Evolutionary conservation across 2,888 invertebrate genomes (phyloP).

Genomic region (Acronicta psi): DNA sequence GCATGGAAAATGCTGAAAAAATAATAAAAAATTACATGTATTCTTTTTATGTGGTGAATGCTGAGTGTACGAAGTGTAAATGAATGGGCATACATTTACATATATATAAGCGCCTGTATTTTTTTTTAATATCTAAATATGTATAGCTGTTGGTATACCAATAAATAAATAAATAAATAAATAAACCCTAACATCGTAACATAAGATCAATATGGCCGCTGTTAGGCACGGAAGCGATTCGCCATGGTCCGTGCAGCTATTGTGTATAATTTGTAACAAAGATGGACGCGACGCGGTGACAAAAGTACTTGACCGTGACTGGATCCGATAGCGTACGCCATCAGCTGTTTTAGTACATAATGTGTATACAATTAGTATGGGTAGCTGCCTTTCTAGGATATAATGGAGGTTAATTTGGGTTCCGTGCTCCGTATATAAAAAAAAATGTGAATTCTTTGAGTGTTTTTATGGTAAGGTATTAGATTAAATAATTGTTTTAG

Average conservation of each 20-base stretch:
- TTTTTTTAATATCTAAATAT: too few relatives aligned
- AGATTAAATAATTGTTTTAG: too few relatives aligned
- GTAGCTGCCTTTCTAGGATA: conserved; percentile 9
- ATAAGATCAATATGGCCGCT: conserved; percentile 8
- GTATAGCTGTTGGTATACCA: too few relatives aligned
- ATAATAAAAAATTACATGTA: too few relatives aligned
- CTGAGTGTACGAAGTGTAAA: too few relatives aligned
- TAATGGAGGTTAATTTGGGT: conserved; percentile 3
- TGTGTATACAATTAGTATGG: conserved; percentile 24
- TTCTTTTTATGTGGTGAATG: too few relatives aligned
- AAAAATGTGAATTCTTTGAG: neutral
- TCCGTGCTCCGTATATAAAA: conserved; percentile 27
- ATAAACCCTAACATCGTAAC: too few relatives aligned
- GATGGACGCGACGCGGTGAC: conserved; percentile 20
- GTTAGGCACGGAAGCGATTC: conserved; percentile 34
- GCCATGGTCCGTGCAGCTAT: conserved; percentile 45
- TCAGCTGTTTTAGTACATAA: conserved; percentile 23
- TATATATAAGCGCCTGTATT: too few relatives aligned
- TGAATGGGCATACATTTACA: too few relatives aligned
- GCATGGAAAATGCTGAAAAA: too few relatives aligned
- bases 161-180: too few relatives aligned
- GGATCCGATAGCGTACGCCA: conserved; percentile 12
- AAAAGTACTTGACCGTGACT: conserved; percentile 42
- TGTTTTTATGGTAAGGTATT: too few relatives aligned
- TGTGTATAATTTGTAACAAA: conserved; percentile 43